These are phyloP conservation scores for Mongoloraphidia duomilia DNA, from an alignment of 2,888 invertebrate species.

Conservation along the genomic window DNA sequence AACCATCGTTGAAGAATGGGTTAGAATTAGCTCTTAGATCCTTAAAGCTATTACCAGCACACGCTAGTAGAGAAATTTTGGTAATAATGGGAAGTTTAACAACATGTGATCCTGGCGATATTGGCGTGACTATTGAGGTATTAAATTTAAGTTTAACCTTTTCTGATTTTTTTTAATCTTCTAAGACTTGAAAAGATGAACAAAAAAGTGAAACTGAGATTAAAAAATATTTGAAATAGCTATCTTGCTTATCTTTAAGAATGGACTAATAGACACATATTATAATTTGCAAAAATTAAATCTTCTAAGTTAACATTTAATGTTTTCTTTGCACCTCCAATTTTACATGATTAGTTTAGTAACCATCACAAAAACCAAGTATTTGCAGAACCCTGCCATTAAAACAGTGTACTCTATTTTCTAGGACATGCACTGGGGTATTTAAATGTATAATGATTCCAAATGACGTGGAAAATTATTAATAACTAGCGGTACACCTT, in stretches of 20 bases:
- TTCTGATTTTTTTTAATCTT: not conserved
- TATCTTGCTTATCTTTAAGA: not conserved
- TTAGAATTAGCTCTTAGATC: constrained; percentile 76
- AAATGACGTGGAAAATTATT: too few relatives aligned
- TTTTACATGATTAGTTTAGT: constrained; percentile 5
- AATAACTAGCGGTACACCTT: too few relatives aligned
- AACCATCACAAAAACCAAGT: too few relatives aligned
- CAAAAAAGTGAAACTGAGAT: too few relatives aligned
- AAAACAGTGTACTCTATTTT: too few relatives aligned
- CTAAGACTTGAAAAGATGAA: not conserved
- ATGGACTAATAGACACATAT: too few relatives aligned
- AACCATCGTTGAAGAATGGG: constrained; percentile 93
- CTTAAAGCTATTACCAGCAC: constrained; percentile 77
- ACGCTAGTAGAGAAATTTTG: constrained; percentile 88
- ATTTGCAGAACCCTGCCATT: too few relatives aligned
- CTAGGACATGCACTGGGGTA: too few relatives aligned
- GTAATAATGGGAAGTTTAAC: constrained; percentile 87
- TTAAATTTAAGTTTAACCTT: not conserved
- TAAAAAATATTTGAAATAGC: not conserved
- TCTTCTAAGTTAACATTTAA: not conserved
- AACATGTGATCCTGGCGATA: constrained; percentile 93
- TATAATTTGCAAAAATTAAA: too few relatives aligned
- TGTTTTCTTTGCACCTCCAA: not conserved
- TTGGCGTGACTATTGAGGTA: constrained; percentile 67
- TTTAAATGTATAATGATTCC: too few relatives aligned